Evolutionary conservation across 2,888 invertebrate genomes (phyloP), one percentile per base, ranked within the genome.

Genomic region (Heliothis peltigera): DNA sequence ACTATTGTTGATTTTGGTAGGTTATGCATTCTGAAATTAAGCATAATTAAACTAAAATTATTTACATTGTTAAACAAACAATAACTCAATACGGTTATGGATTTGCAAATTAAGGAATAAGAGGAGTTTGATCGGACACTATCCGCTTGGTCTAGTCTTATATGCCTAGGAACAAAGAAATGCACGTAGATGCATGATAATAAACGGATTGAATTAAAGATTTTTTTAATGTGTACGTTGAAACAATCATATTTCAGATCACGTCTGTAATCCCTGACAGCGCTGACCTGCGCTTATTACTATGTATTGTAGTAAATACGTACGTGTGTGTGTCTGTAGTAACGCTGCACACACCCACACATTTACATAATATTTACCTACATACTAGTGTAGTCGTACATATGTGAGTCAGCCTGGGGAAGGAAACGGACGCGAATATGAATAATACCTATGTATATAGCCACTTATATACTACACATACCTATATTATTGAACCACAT

Each of bases 361-460:
- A 69, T 77, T 79, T 73, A 81, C 68, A 70, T 75, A 75, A 70
- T 64, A 67, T 62, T 51, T 70, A 65, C 59, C 48, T 63, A 67
- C 56, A 57, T 22, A 63, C 32, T 32, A 32, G 61, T 58, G 46
- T 47, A 59, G 22, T 17, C 47, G 58, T 47, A 70, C 22, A 35
- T 60, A 63, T 22, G 65, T 80, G 80, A 80, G 51, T 81, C 82
- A 81, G 59, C 18, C 57, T 52, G 43, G 75, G 67, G 69, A 64
- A 81, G 78, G 80, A 81, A 80, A 81, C 66, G 42, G 53, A 25
- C 64, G 53, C 43, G 53, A 65, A 64, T 59, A 60, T 56, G 64
- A 61, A 68, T 64, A 78, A 56, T 68, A 62, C 54, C 56, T 70
- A 60, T 44, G 32, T 56, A 56, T 21, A 18, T 39, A 62, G 19